Evolutionary conservation across 2,113 vertebrate genomes (phyloP).

Genomic region (Isurus oxyrinchus): DNA sequence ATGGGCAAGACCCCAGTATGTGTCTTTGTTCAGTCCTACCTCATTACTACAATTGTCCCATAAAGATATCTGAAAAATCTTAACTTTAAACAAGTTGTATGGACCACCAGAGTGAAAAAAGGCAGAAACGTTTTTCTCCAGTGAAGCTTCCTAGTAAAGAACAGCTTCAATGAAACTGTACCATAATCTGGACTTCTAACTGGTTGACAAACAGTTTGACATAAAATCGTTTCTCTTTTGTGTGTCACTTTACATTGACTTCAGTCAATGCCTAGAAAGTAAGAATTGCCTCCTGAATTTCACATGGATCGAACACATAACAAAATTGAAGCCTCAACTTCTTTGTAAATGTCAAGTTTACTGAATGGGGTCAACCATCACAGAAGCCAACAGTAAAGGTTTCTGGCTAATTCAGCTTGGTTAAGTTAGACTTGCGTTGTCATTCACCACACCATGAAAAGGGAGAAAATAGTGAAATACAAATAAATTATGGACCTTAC

Average conservation of each 20-base stretch:
- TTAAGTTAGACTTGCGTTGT: not conserved
- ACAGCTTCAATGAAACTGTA: not conserved
- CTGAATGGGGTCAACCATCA: not conserved
- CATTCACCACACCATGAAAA: not conserved
- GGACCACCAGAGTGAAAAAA: not conserved
- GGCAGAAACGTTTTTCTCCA: not conserved
- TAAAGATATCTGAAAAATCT: not conserved
- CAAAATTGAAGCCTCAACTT: not conserved
- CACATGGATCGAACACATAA: not conserved
- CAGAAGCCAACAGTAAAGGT: not conserved
- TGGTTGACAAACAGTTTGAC: not conserved
- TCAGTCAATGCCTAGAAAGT: not conserved
- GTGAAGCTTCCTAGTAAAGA: not conserved
- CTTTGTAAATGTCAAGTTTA: not conserved
- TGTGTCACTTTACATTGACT: too few species aligned
- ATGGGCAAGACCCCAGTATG: not conserved
- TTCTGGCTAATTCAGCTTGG: not conserved
- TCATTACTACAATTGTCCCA: not conserved
- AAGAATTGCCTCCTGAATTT: not conserved
- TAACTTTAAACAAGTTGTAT: not conserved
- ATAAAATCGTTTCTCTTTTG: not conserved
- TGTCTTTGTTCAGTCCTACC: not conserved
- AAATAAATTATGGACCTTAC: not conserved
- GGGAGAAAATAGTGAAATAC: not conserved
- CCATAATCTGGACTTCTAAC: not conserved